Percentiles rank a stretch among this genome's conserved stretches.
Conservation (phyloP, 2,888 invertebrate species). For the Argyresthia albistria region DNA sequence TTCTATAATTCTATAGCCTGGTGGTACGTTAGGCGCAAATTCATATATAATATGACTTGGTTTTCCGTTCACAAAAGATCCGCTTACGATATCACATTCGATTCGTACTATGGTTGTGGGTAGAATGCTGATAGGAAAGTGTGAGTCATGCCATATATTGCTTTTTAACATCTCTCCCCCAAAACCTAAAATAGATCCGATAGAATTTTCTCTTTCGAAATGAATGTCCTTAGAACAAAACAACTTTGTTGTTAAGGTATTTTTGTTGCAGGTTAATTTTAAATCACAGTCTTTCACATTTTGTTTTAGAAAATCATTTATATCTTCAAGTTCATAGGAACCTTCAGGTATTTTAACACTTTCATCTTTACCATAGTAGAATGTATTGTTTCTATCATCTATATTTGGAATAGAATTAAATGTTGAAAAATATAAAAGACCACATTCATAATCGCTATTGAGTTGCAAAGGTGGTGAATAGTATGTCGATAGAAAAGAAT, state of each 20-base stretch:
- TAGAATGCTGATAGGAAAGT: conserved; percentile 1
- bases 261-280: conserved; percentile 1
- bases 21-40: conserved; percentile 2
- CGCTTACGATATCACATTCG: conserved; percentile 5
- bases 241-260: background rate
- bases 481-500: conserved; percentile 11
- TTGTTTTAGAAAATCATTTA: conserved; percentile 7
- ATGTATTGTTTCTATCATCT: conserved; percentile 24
- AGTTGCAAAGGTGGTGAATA: conserved; percentile 9
- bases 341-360: conserved; percentile 21
- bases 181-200: background rate
- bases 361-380: conserved; percentile 17
- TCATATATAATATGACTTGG: conserved; percentile 3
- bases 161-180: background rate
- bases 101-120: background rate
- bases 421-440: conserved; percentile 12
- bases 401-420: conserved; percentile 24
- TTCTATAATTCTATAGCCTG: conserved; percentile 1
- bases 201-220: background rate
- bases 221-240: background rate
- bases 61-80: conserved; percentile 3
- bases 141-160: background rate
- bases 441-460: conserved; percentile 13
- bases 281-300: background rate
- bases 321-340: conserved; percentile 24